Evolutionary conservation across 2,888 invertebrate species (phyloP).

Genomic region (Heteropelma amictum): DNA sequence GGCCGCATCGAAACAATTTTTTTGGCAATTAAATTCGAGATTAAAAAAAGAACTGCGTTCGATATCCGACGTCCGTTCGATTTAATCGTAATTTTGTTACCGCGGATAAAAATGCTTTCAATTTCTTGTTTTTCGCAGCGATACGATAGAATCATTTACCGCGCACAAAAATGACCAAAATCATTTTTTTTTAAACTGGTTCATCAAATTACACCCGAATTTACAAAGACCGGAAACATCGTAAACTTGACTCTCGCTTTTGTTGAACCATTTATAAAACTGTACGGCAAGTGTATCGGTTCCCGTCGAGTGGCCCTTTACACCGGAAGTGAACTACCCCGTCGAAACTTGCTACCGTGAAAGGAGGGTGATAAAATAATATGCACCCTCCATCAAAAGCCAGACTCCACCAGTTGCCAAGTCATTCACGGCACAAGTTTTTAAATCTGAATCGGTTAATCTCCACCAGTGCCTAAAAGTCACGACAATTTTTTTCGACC

Average conservation of each 20-base stretch:
- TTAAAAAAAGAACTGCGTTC: no score
- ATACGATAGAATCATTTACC: neutral
- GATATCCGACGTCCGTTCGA: no score
- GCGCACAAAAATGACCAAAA: conserved; percentile 12
- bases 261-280: conserved; percentile 56
- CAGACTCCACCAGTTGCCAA: conserved; percentile 43
- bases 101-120: neutral
- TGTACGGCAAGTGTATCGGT: conserved; percentile 61
- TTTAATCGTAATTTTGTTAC: neutral
- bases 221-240: conserved; percentile 45
- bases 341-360: conserved; percentile 53
- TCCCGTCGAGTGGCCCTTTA: conserved; percentile 55
- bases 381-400: conserved; percentile 59
- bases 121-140: no score
- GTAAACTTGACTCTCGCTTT: conserved; percentile 56
- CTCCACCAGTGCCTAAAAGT: conserved; percentile 34
- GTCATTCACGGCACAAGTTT: conserved; percentile 56
- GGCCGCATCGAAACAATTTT: no score
- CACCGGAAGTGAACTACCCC: conserved; percentile 61
- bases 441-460: conserved; percentile 49
- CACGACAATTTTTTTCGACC: neutral
- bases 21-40: no score
- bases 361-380: conserved; percentile 58
- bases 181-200: conserved; percentile 40
- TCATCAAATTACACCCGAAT: conserved; percentile 34